Base-by-base conservation (phyloP, 2,888 invertebrate genomes). In the Sphaeridia pumilis region DNA sequence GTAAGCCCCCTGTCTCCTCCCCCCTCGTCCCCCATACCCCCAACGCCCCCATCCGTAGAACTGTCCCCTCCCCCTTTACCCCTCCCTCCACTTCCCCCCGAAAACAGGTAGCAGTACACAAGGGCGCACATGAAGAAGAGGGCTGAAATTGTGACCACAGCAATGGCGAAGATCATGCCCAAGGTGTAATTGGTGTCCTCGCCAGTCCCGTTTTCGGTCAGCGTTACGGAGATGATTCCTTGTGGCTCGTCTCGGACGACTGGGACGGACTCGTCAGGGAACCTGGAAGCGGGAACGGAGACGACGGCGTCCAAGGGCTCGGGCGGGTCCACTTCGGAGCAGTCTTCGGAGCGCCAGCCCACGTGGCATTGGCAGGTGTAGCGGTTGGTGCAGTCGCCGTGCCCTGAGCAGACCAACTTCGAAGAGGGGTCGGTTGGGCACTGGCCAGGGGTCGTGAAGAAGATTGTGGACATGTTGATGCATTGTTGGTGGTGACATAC, bases 341-440 rank as follows among this genome's bases (percentile, higher is more conserved):
- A 51, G 26, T 46, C 45, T 10, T 2, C 4, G 2, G 45, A 44
- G 26, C 21, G 45, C 51, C 51, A 51, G 22, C 46, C 56, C 14
- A 28, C 27, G 21, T 53, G 49, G 35, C 63, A 63, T 4, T 43
- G 54, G 38, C 63, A 63, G 10, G 42, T 52, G 21, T 51, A 45
- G n/a, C 36, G 17, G 34, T 52, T 57, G 4, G 57, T 60, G 38
- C 63, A 63, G 35, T 60, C 63, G 17, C 63, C 63, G 24, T 58
- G 51, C 1, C 47, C 57, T 0, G 56, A 58, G 47, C 62, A 62
- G 41, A 60, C 62, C 25, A 17, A 35, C n/a, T n/a, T n/a, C 10
- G 52, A 53, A 12, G 46, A 24, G 22, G 45, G 36, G 14, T 51
- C 50, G 2, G 34, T 46, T 4, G 59, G 58, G 53, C 63, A 63